phyloP scores from a whole-genome alignment of 2,797 vertebrate species.

The Oceanodroma leucorhoa region DNA sequence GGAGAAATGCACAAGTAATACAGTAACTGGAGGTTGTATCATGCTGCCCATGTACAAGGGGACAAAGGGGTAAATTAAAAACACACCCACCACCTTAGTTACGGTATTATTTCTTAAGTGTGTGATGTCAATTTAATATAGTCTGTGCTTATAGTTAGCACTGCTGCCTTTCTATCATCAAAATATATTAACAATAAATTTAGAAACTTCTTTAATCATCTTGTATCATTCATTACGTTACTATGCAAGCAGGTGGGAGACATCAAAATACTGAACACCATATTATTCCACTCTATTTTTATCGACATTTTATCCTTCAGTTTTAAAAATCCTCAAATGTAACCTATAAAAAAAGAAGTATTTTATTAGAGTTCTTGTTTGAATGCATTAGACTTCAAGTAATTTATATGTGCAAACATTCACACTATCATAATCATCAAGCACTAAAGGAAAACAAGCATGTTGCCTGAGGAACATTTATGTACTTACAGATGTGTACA shows the following conservation, averaged over 20 bases:
- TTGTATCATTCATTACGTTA: neutral
- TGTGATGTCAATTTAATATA: neutral
- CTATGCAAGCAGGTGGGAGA: neutral
- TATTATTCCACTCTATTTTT: neutral
- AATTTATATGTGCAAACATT: neutral
- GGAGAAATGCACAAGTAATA: neutral
- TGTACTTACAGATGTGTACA: neutral
- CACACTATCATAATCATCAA: neutral
- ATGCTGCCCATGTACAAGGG: neutral
- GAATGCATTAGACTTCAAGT: neutral
- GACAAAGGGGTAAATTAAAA: neutral
- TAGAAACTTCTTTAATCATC: neutral
- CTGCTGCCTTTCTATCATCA: neutral
- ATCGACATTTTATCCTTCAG: neutral
- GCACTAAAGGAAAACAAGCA: conserved; percentile 3
- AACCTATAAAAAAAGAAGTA: neutral
- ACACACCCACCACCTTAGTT: neutral
- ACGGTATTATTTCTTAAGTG: neutral
- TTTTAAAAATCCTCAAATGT: neutral
- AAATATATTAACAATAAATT: neutral
- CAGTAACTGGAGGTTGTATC: neutral
- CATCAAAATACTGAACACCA: neutral
- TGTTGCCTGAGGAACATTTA: conserved; percentile 32
- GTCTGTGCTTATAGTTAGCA: neutral
- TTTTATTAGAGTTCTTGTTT: neutral